phyloP scores from a whole-genome alignment of 2,113 vertebrate genomes.

The Pomatostomus ruficeps region DNA sequence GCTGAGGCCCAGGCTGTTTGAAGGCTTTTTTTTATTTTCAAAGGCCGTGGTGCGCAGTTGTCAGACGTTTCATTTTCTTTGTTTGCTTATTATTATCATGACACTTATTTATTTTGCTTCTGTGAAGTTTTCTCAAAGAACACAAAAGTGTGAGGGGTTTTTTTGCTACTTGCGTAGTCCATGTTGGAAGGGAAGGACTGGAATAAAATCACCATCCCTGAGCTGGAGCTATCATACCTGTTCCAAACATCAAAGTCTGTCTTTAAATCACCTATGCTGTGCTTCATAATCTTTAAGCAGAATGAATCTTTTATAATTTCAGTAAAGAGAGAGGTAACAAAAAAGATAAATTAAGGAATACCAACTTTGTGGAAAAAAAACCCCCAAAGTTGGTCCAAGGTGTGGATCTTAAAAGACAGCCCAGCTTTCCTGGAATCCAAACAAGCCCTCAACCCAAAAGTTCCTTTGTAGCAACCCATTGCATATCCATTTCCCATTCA shows the following conservation, averaged over 20 bases:
- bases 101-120: background rate
- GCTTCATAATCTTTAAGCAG: background rate
- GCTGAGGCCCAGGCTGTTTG: background rate
- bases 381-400: background rate
- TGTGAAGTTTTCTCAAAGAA: background rate
- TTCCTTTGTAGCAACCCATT: background rate
- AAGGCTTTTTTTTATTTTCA: background rate
- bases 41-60: background rate
- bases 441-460: background rate
- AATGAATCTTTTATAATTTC: background rate
- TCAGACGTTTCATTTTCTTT: background rate
- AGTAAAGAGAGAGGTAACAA: background rate
- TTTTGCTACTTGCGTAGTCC: background rate
- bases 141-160: background rate
- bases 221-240: accelerated
- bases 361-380: background rate
- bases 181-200: background rate
- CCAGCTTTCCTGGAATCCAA: background rate
- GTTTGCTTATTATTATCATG: background rate
- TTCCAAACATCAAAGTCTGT: background rate
- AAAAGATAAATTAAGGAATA: background rate
- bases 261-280: background rate
- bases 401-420: background rate
- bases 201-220: background rate
- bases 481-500: background rate